These are phyloP conservation scores for Poecilia velifera DNA, from an alignment of 2,797 vertebrate genomes.

Conservation along the genomic window DNA sequence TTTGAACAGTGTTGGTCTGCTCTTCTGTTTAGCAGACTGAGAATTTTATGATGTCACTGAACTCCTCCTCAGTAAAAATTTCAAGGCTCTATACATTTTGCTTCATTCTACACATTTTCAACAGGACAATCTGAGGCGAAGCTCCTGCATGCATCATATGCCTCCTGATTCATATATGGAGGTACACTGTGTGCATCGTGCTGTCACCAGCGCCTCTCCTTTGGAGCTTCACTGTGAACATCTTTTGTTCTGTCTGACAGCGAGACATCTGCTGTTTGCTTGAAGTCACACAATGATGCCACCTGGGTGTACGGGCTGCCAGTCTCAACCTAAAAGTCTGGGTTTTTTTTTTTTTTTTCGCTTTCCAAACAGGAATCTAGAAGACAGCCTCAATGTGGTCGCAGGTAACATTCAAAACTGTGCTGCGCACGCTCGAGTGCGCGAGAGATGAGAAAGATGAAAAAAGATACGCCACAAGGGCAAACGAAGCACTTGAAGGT, in stretches of 20 bases:
- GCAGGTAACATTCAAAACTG: constrained; percentile 45
- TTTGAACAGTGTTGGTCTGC: too few species aligned
- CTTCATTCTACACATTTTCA: not conserved
- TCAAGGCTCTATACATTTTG: not conserved
- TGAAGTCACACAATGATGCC: constrained; percentile 51
- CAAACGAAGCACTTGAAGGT: constrained; percentile 36
- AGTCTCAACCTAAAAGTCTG: constrained; percentile 21
- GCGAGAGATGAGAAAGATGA: constrained; percentile 35
- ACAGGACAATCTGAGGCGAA: not conserved
- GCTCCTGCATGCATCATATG: too few species aligned
- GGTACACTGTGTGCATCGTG: not conserved
- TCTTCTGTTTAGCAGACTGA: too few species aligned
- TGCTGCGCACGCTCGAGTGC: constrained; percentile 9
- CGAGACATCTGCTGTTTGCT: constrained; percentile 22
- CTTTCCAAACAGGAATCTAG: constrained; percentile 30
- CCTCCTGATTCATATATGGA: constrained; percentile 4
- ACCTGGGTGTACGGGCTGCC: constrained; percentile 31
- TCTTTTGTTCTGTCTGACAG: constrained; percentile 30
- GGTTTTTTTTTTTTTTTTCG: constrained; percentile 6
- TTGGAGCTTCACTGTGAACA: constrained; percentile 26
- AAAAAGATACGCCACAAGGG: constrained; percentile 49
- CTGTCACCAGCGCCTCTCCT: constrained; percentile 14
- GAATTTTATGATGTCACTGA: too few species aligned
- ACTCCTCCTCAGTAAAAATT: not conserved
- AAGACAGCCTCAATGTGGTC: not conserved